A percentile compares a stretch with the other conserved stretches of the same genome.
Evolutionary conservation across 2,113 vertebrate species (phyloP).

Genomic region (Peromyscus polionotus): DNA sequence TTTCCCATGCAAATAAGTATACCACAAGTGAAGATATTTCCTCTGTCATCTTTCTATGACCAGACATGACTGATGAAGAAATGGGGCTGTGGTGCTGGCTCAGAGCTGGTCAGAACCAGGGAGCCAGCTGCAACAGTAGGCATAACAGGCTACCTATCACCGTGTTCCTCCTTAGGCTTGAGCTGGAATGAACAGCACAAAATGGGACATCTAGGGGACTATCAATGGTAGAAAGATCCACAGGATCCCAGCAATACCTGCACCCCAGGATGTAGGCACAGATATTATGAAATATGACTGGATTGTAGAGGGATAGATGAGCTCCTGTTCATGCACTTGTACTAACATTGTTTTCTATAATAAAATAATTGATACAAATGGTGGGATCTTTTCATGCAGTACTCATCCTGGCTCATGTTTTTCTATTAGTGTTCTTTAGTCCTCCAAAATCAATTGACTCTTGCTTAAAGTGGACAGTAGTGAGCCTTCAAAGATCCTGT

Average conservation of each 20-base stretch:
- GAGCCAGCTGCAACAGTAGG: not conserved
- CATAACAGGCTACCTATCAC: rapidly evolving
- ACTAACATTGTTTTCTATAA: not conserved
- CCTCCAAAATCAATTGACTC: not conserved
- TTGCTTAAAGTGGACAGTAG: not conserved
- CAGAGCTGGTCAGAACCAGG: not conserved
- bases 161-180: no score
- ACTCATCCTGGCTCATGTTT: not conserved
- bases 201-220: no score
- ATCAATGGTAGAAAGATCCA: not conserved
- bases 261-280: not conserved
- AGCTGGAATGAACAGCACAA: no score
- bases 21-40: not conserved
- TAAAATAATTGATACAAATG: not conserved
- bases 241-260: not conserved
- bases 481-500: not conserved
- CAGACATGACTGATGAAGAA: not conserved
- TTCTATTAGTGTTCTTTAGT: not conserved
- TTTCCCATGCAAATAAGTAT: not conserved
- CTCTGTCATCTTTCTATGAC: no score
- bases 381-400: not conserved
- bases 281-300: not conserved
- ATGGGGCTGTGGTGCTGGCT: not conserved
- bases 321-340: not conserved
- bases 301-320: not conserved